Evolutionary conservation across 2,888 invertebrate species (phyloP), one percentile per base, ranked within the genome.

Genomic region (Lasioglossum villosulum): DNA sequence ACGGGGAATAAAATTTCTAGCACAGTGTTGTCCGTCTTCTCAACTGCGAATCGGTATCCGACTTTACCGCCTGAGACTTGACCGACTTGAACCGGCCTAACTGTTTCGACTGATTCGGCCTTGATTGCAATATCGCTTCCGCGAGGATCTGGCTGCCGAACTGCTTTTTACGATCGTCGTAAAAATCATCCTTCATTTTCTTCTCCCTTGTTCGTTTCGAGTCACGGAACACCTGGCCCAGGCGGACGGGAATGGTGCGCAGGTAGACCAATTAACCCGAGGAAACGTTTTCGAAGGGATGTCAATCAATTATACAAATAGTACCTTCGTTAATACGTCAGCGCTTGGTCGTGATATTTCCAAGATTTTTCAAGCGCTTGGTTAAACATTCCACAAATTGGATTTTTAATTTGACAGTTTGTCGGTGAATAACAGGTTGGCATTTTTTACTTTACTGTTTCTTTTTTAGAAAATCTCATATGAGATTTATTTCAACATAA

Each of bases 71-170:
- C 77, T 56, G 48, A 75, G 70, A 81, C 79, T 81, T 81, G 88
- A 83, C 82, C 84, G 80, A 82, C 77, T 83, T 84, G 86, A 89
- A 84, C 74, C 84, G 78, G 16, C 80, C 23, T 86, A 90, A 90
- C 80, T 86, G 78, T 86, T 88, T 89, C 86, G 86, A 90, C 84
- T 80, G 89, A 83, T 89, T 86, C 80, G 89, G 80, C 88, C 88
- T 90, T 90, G 84, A 75, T 83, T 77, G 82, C 78, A 86, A 86
- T 89, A 86, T 82, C 66, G 78, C 82, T 88, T 86, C 80, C 82
- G 83, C 75, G 81, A 83, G 74, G 75, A 80, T 63, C 34, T 56
- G 45, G 63, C 14, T 37, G n/a, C 70, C 68, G 66, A 68, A 80
- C 74, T 59, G 27, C 59, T 42, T 19, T 70, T 34, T 19, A 42